phyloP scores from a whole-genome alignment of 2,797 vertebrate species.

The Atherinosoma microstoma region DNA sequence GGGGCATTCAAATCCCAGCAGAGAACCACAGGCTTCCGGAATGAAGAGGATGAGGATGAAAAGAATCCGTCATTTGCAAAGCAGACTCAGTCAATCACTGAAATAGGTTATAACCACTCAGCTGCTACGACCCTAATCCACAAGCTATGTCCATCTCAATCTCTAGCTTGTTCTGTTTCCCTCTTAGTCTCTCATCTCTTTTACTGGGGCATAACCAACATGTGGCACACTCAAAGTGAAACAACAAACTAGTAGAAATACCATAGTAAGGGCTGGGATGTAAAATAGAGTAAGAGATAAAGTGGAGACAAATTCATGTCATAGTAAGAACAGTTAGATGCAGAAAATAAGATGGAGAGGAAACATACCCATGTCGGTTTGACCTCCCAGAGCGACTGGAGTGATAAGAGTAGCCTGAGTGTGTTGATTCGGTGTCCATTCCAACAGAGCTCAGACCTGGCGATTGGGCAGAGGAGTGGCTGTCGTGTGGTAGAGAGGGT shows the following conservation, averaged over 20 bases:
- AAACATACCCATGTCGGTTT: constrained; percentile 91
- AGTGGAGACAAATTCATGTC: constrained; percentile 9
- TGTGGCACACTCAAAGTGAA: constrained; percentile 7
- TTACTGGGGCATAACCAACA: constrained; percentile 37
- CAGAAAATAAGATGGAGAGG: constrained; percentile 26
- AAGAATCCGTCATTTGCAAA: constrained; percentile 36
- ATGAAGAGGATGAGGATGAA: constrained; percentile 15
- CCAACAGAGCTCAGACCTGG: constrained; percentile 61
- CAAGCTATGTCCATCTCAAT: constrained; percentile 44
- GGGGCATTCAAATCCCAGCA: constrained; percentile 23
- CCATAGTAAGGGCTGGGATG: not conserved
- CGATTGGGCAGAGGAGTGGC: constrained; percentile 51
- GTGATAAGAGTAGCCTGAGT: constrained; percentile 95
- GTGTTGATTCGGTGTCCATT: constrained; percentile 98
- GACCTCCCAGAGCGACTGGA: constrained; percentile 94
- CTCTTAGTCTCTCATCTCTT: constrained; percentile 33
- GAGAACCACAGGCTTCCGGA: constrained; percentile 1
- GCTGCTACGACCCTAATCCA: constrained; percentile 74
- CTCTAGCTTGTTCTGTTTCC: constrained; percentile 20
- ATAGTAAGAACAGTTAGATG: not conserved
- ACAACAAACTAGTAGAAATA: constrained; percentile 23
- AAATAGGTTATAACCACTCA: constrained; percentile 74
- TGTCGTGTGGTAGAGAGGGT: constrained; percentile 47
- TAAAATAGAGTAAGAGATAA: constrained; percentile 5
- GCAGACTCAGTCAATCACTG: constrained; percentile 31